phyloP scores from a whole-genome alignment of 2,797 vertebrate species.

The Mareca strepera region DNA sequence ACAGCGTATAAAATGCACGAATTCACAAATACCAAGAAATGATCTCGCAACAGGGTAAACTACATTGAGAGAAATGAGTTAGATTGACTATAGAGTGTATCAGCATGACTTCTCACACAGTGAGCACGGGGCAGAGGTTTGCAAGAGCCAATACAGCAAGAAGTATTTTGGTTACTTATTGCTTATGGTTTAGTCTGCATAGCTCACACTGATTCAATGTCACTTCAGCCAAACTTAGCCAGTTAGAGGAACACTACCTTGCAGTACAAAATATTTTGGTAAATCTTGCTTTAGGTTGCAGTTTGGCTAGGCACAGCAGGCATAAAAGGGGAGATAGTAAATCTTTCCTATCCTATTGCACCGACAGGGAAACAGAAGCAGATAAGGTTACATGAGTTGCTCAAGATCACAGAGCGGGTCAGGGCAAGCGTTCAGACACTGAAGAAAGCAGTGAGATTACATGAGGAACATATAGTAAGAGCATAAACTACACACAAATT shows the following conservation, averaged over 20 bases:
- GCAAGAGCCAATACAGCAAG: neutral
- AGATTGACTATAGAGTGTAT: neutral
- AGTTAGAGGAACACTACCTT: neutral
- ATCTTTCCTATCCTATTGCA: neutral
- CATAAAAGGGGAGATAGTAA: neutral
- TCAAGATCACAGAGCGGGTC: constrained; percentile 3
- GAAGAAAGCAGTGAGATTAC: neutral
- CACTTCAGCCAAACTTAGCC: neutral
- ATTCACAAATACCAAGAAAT: neutral
- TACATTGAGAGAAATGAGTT: neutral
- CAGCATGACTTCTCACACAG: neutral
- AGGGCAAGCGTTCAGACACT: neutral
- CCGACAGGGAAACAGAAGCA: neutral
- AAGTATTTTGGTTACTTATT: neutral
- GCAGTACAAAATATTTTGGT: neutral
- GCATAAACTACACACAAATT: neutral
- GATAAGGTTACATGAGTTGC: neutral
- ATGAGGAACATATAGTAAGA: neutral
- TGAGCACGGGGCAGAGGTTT: neutral
- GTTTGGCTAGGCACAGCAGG: neutral
- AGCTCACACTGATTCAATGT: neutral
- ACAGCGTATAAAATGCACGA: neutral
- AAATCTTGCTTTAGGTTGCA: neutral
- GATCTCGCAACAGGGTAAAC: neutral
- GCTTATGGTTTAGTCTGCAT: neutral